phyloP scores from a whole-genome alignment of 2,888 invertebrate genomes.

The Thereva nobilitata region DNA sequence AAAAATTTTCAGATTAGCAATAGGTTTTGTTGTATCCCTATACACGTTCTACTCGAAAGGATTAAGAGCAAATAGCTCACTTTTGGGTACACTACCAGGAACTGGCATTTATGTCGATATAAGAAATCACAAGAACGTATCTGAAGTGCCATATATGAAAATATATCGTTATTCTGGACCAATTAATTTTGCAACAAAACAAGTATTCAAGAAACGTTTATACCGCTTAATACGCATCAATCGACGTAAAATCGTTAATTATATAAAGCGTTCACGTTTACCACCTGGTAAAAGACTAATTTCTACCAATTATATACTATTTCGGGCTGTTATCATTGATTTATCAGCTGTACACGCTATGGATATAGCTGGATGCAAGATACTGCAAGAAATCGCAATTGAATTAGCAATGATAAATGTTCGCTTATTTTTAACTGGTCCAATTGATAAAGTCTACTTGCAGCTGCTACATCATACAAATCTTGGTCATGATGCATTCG shows the following conservation, averaged over 20 bases:
- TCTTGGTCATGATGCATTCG: conserved; percentile 50
- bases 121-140: conserved; percentile 56
- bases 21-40: no score
- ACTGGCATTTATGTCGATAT: background rate
- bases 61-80: conserved; percentile 69
- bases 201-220: conserved; percentile 54
- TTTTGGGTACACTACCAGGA: background rate
- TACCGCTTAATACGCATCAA: conserved; percentile 40
- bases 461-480: conserved; percentile 52
- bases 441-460: conserved; percentile 55
- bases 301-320: no score
- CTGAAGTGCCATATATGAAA: conserved; percentile 64
- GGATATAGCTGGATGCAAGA: no score
- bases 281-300: background rate
- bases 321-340: no score
- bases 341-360: no score
- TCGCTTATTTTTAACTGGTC: conserved; percentile 42
- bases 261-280: background rate
- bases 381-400: no score
- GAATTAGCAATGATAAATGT: background rate
- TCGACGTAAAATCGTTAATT: conserved; percentile 38
- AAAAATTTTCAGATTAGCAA: background rate
- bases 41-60: conserved; percentile 67
- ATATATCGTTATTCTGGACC: conserved; percentile 68
- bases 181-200: conserved; percentile 65